Base-by-base conservation (phyloP, 2,888 invertebrate genomes). In the Lasioglossum figueresi region DNA sequence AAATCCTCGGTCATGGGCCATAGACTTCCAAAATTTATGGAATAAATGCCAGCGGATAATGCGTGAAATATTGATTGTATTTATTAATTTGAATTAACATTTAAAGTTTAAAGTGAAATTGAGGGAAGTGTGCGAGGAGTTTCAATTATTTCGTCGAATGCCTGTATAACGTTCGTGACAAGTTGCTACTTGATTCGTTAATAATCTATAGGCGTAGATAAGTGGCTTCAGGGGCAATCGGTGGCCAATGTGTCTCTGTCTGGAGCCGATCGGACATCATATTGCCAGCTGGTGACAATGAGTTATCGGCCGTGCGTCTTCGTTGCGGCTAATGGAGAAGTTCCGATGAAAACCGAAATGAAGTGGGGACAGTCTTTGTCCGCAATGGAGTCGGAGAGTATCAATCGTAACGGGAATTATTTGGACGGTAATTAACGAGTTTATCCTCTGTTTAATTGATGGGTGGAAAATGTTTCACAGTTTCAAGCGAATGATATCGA, bases 391-490 rank as follows among this genome's bases (percentile, higher is more conserved):
- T n/a, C 59, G 48, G 34, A 83, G 72, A 73, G 83, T 87, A 88
- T 88, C 83, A 73, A 83, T 83, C 73, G 76, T 79, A 83, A 73
- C 68, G 45, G 71, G 77, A 52, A 84, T 80, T 83, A 85, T 77
- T 80, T 78, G 68, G 80, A 56, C 74, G 84, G 68, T 76, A 76
- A 80, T 79, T 85, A 84, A 85, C 76, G 76, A 79, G 59, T 73
- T 52, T 71, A 74, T 72, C 59, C 74, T 63, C 73, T 56, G 84
- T 56, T 73, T 76, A 80, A 85, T 85, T 56, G 71, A 77, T 68
- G 56, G 16, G 27, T 79, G 74, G 71, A 56, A 74, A 66, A 76
- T 59, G 66, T 79, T 84, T 84, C 75, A 66, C 48, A 52, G 73
- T 48, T 74, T 74, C 52, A 34, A 37, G 19, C 40, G 76, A 23